Base-by-base conservation (phyloP, 2,113 vertebrate genomes). In the Leptosomus discolor region DNA sequence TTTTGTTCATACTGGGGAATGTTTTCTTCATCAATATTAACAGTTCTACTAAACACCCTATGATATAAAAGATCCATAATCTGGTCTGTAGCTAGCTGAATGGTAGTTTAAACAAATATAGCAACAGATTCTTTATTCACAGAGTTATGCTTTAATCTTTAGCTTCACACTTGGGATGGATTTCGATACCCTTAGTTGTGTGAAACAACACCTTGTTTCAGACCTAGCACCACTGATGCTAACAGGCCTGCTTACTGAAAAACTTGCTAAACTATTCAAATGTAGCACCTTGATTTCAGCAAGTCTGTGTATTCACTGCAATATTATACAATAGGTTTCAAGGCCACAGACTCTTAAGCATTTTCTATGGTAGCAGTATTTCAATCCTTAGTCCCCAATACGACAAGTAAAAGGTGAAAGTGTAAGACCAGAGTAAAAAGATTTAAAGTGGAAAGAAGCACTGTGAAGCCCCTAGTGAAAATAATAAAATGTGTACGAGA, bases 361-460 rank as follows among this genome's bases (percentile, higher is more conserved):
- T 64, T 91, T 81, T 81, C 60, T 65, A 57, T 90, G 89, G 95
- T 96, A 97, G 97, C 98, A 98, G 95, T 97, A 97, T 96, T 96
- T 96, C 93, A 92, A 92, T 96, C 89, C 94, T 96, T 97, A 96
- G 95, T 95, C 95, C 95, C 61, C 91, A 92, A 6, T 48, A 88
- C 4, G 12, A 39, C 63, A 93, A 90, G 63, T 69, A 86, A 71
- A 92, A 93, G 74, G 78, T 68, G 69, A 76, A 94, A 92, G 71
- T 83, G 43, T 29, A 75, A 94, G 94, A 87, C 68, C 56, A 97
- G 91, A 97, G 57, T 86, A 60, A 87, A 95, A 96, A 88, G 93
- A 83, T 88, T 83, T 81, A 18, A 88, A 95, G 92, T 78, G 79
- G 68, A 84, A 94, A 96, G 74, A 85, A 88, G 85, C 70, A 53